These are phyloP conservation scores for Bucco capensis DNA, from an alignment of 2,113 vertebrate species.

Conservation along the genomic window DNA sequence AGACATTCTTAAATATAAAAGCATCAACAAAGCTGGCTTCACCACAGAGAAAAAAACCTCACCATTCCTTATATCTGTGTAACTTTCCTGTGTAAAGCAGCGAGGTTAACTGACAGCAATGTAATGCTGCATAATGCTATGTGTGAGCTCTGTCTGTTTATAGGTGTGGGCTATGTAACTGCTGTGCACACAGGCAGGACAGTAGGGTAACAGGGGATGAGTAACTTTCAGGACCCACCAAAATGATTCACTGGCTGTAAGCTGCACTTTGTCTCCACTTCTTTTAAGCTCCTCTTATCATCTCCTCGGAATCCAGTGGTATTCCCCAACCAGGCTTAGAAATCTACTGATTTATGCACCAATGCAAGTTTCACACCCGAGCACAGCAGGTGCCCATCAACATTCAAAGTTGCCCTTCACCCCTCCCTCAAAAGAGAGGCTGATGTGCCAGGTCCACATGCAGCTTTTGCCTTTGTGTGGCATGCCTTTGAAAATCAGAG, in stretches of 20 bases:
- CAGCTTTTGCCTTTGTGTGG: not conserved
- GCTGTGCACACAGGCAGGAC: not conserved
- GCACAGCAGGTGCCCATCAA: not conserved
- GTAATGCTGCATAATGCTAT: too few relatives aligned
- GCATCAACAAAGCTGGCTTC: not conserved
- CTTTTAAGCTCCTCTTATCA: not conserved
- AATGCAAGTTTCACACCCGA: not conserved
- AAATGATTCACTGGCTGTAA: not conserved
- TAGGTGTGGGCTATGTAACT: not conserved
- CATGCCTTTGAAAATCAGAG: not conserved
- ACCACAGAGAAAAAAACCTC: not conserved
- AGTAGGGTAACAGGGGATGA: not conserved
- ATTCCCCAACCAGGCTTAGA: not conserved
- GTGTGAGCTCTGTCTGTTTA: not conserved
- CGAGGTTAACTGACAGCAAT: not conserved
- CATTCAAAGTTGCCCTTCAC: not conserved
- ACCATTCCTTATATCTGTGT: rapidly evolving
- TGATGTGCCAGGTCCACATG: not conserved
- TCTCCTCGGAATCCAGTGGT: not conserved
- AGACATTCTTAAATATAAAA: not conserved
- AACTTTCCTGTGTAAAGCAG: not conserved
- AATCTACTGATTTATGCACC: not conserved
- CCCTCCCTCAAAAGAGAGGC: not conserved
- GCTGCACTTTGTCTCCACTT: not conserved
- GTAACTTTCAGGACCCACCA: not conserved